Conservation (phyloP, 2,888 invertebrate genomes). For the Aporophyla nigra region DNA sequence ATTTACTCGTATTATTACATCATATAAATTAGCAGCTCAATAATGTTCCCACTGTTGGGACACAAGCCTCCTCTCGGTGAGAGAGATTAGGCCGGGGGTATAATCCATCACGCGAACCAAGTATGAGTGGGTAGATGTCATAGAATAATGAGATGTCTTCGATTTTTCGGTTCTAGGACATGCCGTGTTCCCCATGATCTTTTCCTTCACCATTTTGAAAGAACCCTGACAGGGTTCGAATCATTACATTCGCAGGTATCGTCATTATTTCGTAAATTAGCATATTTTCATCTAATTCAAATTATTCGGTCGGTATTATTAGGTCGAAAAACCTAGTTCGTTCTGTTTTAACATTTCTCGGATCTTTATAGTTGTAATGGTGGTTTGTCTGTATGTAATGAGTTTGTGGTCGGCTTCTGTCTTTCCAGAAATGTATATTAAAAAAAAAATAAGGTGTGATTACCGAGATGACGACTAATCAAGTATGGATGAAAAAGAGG, state of each 20-base stretch:
- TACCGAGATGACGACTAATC: too few species aligned
- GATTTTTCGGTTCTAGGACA: background rate
- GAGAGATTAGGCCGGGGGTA: background rate
- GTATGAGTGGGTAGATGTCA: background rate
- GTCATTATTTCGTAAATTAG: too few species aligned
- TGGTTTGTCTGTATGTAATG: too few species aligned
- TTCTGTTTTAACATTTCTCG: background rate
- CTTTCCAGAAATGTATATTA: too few species aligned
- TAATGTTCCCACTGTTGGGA: background rate
- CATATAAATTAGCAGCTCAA: background rate
- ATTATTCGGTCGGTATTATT: too few species aligned
- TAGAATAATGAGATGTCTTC: background rate
- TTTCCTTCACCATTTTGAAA: background rate
- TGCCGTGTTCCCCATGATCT: background rate
- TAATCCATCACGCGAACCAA: background rate
- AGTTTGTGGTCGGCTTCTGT: background rate
- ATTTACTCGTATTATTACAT: background rate
- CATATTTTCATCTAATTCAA: background rate
- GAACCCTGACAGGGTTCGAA: too few species aligned
- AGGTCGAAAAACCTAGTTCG: too few species aligned
- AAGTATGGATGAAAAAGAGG: too few species aligned
- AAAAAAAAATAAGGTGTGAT: too few species aligned
- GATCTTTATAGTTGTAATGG: background rate
- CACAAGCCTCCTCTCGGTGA: background rate
- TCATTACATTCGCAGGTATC: too few species aligned